Conservation (phyloP, 2,888 invertebrate species). For the Pherbina coryleti region DNA sequence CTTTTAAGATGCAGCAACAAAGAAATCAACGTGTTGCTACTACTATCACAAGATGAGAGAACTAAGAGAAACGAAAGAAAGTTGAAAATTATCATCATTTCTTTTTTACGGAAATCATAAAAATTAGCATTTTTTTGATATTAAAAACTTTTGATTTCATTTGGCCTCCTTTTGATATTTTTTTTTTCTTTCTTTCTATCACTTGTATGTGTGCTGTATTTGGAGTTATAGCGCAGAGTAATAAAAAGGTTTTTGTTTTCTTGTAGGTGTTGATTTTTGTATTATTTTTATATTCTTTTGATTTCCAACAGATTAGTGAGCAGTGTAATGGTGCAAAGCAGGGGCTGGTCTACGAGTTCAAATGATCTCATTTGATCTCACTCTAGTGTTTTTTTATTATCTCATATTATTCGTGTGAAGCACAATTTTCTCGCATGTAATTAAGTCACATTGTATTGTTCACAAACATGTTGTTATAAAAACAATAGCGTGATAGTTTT, state of each 20-base stretch:
- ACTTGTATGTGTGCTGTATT: too few species aligned
- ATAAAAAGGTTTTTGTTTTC: neutral
- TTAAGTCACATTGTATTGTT: too few species aligned
- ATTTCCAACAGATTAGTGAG: neutral
- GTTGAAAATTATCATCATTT: constrained; percentile 2
- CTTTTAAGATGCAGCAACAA: neutral
- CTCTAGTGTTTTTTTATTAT: too few species aligned
- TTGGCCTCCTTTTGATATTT: neutral
- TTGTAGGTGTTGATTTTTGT: neutral
- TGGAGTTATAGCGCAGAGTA: neutral
- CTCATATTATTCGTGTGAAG: too few species aligned
- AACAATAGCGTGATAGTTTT: too few species aligned
- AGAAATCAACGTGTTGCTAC: neutral
- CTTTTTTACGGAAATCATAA: neutral
- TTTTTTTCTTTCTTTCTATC: neutral
- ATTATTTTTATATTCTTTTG: neutral
- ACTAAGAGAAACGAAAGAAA: constrained; percentile 13
- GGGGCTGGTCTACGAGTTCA: too few species aligned
- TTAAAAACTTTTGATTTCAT: constrained; percentile 23
- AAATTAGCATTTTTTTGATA: constrained; percentile 21
- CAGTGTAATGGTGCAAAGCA: too few species aligned
- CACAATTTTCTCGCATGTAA: too few species aligned
- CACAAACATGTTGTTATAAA: too few species aligned
- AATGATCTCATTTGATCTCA: too few species aligned
- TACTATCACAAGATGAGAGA: neutral